phyloP scores from a whole-genome alignment of 2,113 vertebrate species.

The Bubo scandiacus region DNA sequence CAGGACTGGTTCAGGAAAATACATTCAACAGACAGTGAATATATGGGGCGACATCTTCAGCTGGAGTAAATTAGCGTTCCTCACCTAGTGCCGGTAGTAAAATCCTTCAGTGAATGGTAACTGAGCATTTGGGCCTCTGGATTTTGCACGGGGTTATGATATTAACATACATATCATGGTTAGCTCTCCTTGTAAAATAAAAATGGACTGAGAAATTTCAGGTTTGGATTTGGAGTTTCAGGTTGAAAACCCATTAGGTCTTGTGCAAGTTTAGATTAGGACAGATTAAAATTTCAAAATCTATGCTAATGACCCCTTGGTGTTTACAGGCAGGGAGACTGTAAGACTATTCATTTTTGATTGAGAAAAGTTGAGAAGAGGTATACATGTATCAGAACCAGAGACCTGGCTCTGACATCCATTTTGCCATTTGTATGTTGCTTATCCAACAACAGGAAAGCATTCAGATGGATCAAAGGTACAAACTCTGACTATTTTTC shows the following conservation, averaged over 20 bases:
- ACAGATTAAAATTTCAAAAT: not conserved
- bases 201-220: not conserved
- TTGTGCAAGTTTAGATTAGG: not conserved
- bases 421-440: not conserved
- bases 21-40: not conserved
- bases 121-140: not conserved
- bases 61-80: not conserved
- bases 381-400: not conserved
- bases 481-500: not conserved
- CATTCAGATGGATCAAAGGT: not conserved
- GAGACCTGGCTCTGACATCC: not conserved
- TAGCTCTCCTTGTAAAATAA: not conserved
- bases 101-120: not conserved
- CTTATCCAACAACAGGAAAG: not conserved
- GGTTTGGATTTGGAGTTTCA: not conserved
- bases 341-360: not conserved
- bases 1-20: not conserved
- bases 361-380: not conserved
- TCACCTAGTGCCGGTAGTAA: not conserved
- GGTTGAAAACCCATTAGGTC: not conserved
- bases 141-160: not conserved
- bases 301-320: not conserved
- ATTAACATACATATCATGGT: not conserved
- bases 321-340: not conserved
- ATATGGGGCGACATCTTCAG: not conserved